phyloP scores from a whole-genome alignment of 1,140 invertebrate genomes.

The Halyomorpha halys region DNA sequence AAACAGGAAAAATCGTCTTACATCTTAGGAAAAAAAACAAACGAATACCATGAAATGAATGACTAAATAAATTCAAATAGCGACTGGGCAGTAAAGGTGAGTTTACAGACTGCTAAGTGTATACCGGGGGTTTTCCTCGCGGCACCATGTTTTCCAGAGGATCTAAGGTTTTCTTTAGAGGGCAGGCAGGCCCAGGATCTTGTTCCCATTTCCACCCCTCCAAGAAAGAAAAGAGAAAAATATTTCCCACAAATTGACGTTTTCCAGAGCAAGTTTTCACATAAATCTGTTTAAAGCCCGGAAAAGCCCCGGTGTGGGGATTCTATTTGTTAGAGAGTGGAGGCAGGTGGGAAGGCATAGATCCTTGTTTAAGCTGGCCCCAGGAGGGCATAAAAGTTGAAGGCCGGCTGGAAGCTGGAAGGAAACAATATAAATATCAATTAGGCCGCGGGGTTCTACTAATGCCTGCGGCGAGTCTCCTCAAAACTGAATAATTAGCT shows the following conservation, averaged over 20 bases:
- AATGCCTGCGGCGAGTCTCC: not conserved
- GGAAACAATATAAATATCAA: not conserved
- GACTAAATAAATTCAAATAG: too few relatives aligned
- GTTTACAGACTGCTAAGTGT: too few relatives aligned
- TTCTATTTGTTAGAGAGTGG: slow-evolving; percentile 2
- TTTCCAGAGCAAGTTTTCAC: slow-evolving; percentile 3
- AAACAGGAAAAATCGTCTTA: too few relatives aligned
- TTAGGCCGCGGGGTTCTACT: not conserved
- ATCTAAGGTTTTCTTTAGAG: too few relatives aligned
- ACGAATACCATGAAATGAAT: too few relatives aligned
- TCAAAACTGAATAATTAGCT: not conserved
- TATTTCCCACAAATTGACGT: slow-evolving; percentile 9
- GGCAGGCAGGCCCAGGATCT: too few relatives aligned
- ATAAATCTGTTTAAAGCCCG: slow-evolving; percentile 8
- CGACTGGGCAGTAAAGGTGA: too few relatives aligned
- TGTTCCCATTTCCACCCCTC: too few relatives aligned
- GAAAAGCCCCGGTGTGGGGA: not conserved
- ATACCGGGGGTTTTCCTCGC: too few relatives aligned
- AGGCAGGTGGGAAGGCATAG: slow-evolving; percentile 8
- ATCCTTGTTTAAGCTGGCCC: not conserved
- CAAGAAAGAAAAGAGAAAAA: slow-evolving; percentile 1
- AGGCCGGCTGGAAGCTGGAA: not conserved
- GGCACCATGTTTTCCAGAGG: too few relatives aligned
- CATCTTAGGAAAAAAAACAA: too few relatives aligned
- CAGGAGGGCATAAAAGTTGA: slow-evolving; percentile 9